Base-by-base conservation (phyloP, 92 coral and sea anemone genomes). In the Actinernus sp. region DNA sequence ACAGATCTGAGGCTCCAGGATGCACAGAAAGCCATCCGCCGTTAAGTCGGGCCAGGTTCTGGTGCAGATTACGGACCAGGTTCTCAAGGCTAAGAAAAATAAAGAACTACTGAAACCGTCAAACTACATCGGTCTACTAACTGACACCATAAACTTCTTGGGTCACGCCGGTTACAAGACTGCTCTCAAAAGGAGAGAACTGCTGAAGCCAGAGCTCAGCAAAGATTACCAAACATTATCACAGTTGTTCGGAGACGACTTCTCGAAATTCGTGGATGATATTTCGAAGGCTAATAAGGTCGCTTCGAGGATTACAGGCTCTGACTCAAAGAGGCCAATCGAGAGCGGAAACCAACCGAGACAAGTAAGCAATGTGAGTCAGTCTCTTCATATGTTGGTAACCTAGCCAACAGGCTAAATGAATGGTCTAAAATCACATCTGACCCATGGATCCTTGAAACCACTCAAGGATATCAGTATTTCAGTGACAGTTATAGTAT, bases 281-380 rank as follows among this genome's bases (percentile, higher is more conserved):
- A 57, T 57, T 21, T 57, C 63, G 14, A 57, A 57, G 37, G 63
- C 63, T 24, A 57, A 57, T n/a, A 28, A 34, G 16, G 20, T 57
- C 3, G 63, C 63, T 34, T 26, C 63, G 31, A 57, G 31, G 23
- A 31, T 57, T 3, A 57, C 63, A 9, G 63, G 63, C 30, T 10
- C 13, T 9, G 43, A 38, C n/a, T 28, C 38, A 2, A 32, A 41
- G 21, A 26, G 44, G 14, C 19, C 37, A n/a, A 7, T n/a, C n/a
- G n/a, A n/a, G n/a, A n/a, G n/a, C n/a, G n/a, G n/a, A n/a, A n/a
- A n/a, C n/a, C n/a, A 7, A 10, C 53, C 19, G 7, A 13, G 21
- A 46, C 53, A 46, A 46, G 53, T 46, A 18, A 46, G 10, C 53
- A 46, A 46, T 46, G 53, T 46, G n/a, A n/a, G n/a, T n/a, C n/a